Evolutionary conservation across 2,888 invertebrate species (phyloP).

Genomic region (Cephus pulcher): DNA sequence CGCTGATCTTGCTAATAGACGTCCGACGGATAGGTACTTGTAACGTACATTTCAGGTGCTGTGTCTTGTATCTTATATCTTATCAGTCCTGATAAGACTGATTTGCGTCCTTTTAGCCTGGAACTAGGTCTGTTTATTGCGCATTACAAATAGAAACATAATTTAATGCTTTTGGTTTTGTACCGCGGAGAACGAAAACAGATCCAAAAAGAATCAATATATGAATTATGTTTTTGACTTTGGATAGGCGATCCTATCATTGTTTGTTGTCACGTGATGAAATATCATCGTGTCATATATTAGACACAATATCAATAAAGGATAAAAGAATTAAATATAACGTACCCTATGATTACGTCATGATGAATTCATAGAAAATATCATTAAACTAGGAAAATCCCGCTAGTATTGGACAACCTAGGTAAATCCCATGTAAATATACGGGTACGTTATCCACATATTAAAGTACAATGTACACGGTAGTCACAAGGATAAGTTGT

Average conservation of each 20-base stretch:
- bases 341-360: not conserved
- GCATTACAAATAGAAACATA: no score
- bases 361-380: not conserved
- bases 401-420: conserved; percentile 10
- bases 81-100: no score
- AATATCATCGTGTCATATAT: not conserved
- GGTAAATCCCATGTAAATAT: not conserved
- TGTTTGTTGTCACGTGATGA: not conserved
- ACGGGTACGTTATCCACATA: not conserved
- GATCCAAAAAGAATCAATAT: not conserved
- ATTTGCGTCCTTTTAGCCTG: no score
- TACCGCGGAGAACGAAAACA: no score
- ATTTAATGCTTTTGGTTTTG: no score
- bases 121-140: no score
- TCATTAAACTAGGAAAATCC: conserved; percentile 16
- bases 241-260: not conserved
- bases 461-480: not conserved
- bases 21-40: not conserved
- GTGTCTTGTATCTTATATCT: no score
- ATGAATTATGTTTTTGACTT: not conserved
- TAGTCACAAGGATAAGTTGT: not conserved
- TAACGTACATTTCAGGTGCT: no score
- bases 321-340: not conserved
- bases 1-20: not conserved
- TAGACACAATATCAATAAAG: not conserved